Conservation (phyloP, 2,113 vertebrate species). For the Vulpes vulpes region DNA sequence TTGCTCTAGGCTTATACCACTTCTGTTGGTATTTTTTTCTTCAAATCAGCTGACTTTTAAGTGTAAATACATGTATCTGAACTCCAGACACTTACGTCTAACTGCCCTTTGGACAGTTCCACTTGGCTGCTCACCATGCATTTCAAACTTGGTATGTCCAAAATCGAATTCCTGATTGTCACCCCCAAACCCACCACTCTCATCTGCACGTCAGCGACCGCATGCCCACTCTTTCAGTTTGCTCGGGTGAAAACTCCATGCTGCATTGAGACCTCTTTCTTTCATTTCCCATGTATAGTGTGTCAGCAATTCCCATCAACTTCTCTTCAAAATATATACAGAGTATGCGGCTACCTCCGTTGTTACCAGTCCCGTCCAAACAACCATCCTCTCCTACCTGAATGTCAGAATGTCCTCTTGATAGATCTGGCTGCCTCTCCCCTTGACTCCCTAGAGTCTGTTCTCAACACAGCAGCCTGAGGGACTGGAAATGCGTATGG, state of each 20-base stretch:
- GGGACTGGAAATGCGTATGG: background rate
- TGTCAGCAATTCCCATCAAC: background rate
- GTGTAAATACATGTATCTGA: background rate
- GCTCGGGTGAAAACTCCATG: too few relatives aligned
- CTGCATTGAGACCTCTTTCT: background rate
- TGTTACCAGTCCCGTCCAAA: background rate
- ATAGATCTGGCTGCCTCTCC: background rate
- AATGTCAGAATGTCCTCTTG: background rate
- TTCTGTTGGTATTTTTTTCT: background rate
- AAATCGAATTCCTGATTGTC: background rate
- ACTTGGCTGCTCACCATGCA: background rate
- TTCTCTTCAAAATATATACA: background rate
- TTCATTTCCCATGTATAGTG: background rate
- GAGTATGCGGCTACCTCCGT: background rate
- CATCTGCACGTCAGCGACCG: background rate
- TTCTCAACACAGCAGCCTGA: background rate
- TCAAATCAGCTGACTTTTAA: background rate
- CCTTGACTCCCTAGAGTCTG: background rate
- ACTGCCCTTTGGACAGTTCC: background rate
- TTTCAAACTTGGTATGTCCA: background rate
- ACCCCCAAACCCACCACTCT: background rate
- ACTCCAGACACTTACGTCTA: background rate
- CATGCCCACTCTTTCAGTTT: background rate
- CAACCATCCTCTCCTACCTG: background rate
- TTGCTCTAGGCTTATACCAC: background rate